These are phyloP conservation scores for Meloidogyne chitwoodi DNA, from an alignment of 1,140 invertebrate genomes.

Conservation along the genomic window DNA sequence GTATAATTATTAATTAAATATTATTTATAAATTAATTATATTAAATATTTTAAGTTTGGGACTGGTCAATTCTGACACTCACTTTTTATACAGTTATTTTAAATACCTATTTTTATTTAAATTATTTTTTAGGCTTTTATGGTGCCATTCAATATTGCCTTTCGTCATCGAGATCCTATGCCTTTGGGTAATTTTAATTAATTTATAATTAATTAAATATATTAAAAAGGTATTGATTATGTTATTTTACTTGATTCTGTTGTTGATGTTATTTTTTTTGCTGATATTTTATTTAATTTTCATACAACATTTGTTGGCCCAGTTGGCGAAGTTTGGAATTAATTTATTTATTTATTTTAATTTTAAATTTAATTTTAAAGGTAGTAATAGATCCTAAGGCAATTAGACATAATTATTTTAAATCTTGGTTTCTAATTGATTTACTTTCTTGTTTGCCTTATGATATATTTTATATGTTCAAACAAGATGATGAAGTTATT, in stretches of 20 bases:
- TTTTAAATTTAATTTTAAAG: conserved; percentile 38
- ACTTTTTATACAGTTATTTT: conserved; percentile 87
- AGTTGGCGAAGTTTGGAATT: conserved; percentile 73
- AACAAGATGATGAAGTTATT: conserved; percentile 69
- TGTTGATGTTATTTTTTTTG: conserved; percentile 99
- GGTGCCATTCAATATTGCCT: conserved; percentile 99
- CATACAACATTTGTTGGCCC: conserved; percentile 99
- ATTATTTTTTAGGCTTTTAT: conserved; percentile 74
- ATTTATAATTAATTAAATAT: neutral
- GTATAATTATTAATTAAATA: conserved; percentile 85
- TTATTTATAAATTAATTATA: conserved; percentile 71
- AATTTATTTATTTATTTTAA: neutral
- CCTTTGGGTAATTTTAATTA: conserved; percentile 65
- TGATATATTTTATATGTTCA: conserved; percentile 99
- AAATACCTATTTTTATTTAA: neutral
- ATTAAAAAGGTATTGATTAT: conserved; percentile 77
- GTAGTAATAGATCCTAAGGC: conserved; percentile 95
- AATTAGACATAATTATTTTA: conserved; percentile 93
- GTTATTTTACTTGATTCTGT: conserved; percentile 94
- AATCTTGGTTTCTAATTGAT: conserved; percentile 99
- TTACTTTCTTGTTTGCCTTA: conserved; percentile 97
- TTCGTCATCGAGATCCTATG: conserved; percentile 77
- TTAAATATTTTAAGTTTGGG: conserved; percentile 68
- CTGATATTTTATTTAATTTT: conserved; percentile 99
- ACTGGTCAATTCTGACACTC: conserved; percentile 98